Conservation (phyloP, 1,140 invertebrate genomes). For the Adoxophyes honmai region DNA sequence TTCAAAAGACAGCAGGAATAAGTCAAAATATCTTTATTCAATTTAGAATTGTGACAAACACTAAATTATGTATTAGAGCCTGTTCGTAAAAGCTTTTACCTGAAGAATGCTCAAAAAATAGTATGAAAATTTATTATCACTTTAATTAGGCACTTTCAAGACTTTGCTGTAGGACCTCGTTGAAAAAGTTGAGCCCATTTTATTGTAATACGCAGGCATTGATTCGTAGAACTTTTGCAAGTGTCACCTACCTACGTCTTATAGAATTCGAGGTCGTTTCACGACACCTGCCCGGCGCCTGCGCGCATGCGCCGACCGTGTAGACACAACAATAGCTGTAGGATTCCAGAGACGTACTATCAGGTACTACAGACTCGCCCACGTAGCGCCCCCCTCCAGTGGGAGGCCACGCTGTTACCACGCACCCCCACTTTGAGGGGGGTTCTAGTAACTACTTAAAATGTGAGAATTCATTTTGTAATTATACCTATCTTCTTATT, state of each 20-base stretch:
- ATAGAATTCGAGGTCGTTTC: slow-evolving; percentile 57
- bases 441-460: slow-evolving; percentile 6
- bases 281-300: neutral
- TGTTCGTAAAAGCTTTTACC: too few relatives aligned
- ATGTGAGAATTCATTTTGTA: neutral
- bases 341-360: slow-evolving; percentile 59
- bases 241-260: slow-evolving; percentile 7
- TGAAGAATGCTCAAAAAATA: too few relatives aligned
- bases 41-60: too few relatives aligned
- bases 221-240: neutral
- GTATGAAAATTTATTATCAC: too few relatives aligned
- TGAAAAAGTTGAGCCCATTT: too few relatives aligned
- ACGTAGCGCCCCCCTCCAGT: slow-evolving; percentile 44
- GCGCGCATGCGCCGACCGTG: slow-evolving; percentile 54
- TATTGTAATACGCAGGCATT: neutral
- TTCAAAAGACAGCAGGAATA: too few relatives aligned
- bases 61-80: too few relatives aligned
- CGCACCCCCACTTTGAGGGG: slow-evolving; percentile 27
- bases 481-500: neutral
- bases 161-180: too few relatives aligned
- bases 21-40: too few relatives aligned
- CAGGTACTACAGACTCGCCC: slow-evolving; percentile 74
- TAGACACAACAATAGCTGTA: slow-evolving; percentile 65
- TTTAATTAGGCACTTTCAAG: too few relatives aligned
- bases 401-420: slow-evolving; percentile 38